Evolutionary conservation across 2,888 invertebrate genomes (phyloP).

Genomic region (Eupithecia centaureata): DNA sequence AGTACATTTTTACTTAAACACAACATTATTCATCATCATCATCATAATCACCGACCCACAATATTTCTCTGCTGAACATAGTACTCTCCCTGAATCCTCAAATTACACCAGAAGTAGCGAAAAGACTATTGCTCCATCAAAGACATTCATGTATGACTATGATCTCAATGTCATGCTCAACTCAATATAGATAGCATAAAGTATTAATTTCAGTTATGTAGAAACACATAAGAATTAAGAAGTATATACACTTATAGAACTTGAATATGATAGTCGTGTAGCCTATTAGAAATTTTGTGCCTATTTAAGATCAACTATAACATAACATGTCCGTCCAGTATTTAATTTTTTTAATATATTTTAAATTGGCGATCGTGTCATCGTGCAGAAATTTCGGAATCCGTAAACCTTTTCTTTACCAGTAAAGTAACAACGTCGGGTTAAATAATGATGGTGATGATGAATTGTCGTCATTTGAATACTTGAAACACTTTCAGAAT

Average conservation of each 20-base stretch:
- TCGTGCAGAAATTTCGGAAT: too few species aligned
- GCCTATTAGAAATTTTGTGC: too few species aligned
- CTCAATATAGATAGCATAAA: neutral
- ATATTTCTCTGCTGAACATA: neutral
- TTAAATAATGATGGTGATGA: neutral
- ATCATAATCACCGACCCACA: neutral
- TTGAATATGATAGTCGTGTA: too few species aligned
- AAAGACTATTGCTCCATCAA: neutral
- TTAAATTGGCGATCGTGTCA: too few species aligned
- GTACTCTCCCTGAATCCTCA: neutral
- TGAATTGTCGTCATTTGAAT: conserved; percentile 21
- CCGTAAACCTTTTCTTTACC: too few species aligned
- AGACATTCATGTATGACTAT: neutral
- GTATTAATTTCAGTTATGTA: too few species aligned
- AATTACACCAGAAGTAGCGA: neutral
- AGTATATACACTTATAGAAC: too few species aligned
- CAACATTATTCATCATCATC: neutral
- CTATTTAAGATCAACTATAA: too few species aligned
- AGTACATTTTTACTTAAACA: conserved; percentile 38
- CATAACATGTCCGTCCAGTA: too few species aligned
- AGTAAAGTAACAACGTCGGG: too few species aligned
- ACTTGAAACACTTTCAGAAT: conserved; percentile 84
- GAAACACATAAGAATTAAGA: too few species aligned
- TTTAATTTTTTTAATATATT: too few species aligned
- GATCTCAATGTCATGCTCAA: neutral